Base-by-base conservation (phyloP, 2,797 vertebrate genomes). In the Lindbergichthys nudifrons region DNA sequence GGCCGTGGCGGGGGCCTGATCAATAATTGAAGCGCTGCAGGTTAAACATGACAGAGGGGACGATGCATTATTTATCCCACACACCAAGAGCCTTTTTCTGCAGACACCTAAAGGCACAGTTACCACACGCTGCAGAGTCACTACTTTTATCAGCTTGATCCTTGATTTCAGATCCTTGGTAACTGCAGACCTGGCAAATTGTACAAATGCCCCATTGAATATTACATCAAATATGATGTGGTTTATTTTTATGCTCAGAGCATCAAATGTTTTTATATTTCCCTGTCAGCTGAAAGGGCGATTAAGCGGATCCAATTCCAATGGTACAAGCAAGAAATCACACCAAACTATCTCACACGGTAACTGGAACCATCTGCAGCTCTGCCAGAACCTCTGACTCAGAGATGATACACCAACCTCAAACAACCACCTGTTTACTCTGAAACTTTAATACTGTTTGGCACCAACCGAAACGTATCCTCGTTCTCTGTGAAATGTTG, bases 11-110 rank as follows among this genome's bases (percentile, higher is more conserved):
- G 7, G 59, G 76, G 8, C 47, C 73, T 57, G 65, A 85, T 93
- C 75, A 91, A 92, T 92, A 85, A 92, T 92, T 89, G 56, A 93
- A 56, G 15, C 2, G 1, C 53, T 63, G 80, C 86, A 75, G 80
- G 88, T 92, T 82, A 92, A 92, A 92, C 87, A 89, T 82, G 86
- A 80, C 86, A 80, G 86, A 63, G 88, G 64, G 79, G 84, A 60
- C 57, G 41, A 10, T 92, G 81, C 84, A 93, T 93, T 86, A 93
- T 92, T 93, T 23, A 92, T 86, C 74, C 51, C 53, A 52, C 81
- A 83, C 80, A 77, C 70, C 63, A 16, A 2, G 23, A 46, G 61
- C 41, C 39, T 68, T 79, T 64, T 83, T 84, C 68, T 65, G 7
- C 73, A 62, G 80, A 90, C 85, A 78, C 82, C 79, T 72, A 32